phyloP scores from a whole-genome alignment of 2,797 vertebrate species.

The Hippopotamyrus pictus region DNA sequence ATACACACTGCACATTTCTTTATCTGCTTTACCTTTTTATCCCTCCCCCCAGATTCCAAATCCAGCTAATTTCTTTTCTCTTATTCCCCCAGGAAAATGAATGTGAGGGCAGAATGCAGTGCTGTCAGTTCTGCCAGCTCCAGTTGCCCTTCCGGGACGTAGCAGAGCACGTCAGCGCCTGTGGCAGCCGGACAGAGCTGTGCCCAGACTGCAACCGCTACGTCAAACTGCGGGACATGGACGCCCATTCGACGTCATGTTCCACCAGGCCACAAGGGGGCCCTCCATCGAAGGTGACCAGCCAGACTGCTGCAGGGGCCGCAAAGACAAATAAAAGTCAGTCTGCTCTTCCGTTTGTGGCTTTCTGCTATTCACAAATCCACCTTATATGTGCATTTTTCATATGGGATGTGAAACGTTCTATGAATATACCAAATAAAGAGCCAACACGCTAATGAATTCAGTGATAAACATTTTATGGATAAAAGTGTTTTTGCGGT shows the following conservation, averaged over 20 bases:
- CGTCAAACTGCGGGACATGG: constrained; percentile 47
- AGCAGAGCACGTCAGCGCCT: constrained; percentile 50
- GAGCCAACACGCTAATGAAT: neutral
- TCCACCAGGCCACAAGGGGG: constrained; percentile 6
- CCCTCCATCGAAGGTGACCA: neutral
- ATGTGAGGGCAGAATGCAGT: constrained; percentile 44
- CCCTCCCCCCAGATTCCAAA: neutral
- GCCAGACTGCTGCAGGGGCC: neutral
- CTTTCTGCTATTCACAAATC: neutral
- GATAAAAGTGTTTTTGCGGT: neutral
- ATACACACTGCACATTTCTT: neutral
- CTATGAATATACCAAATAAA: neutral
- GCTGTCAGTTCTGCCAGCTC: constrained; percentile 65
- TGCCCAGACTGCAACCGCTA: constrained; percentile 61
- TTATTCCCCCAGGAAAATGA: constrained; percentile 49
- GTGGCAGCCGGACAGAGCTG: constrained; percentile 56
- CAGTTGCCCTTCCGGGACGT: constrained; percentile 50
- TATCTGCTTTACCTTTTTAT: neutral
- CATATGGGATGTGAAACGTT: neutral
- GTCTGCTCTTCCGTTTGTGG: neutral
- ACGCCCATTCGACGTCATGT: constrained; percentile 43
- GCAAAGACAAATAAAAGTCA: constrained; percentile 26
- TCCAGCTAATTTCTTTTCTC: neutral
- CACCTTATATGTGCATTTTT: neutral
- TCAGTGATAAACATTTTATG: neutral